These are phyloP conservation scores for Typhlichthys eigenmanni DNA, from an alignment of 2,797 vertebrate species.

Conservation along the genomic window DNA sequence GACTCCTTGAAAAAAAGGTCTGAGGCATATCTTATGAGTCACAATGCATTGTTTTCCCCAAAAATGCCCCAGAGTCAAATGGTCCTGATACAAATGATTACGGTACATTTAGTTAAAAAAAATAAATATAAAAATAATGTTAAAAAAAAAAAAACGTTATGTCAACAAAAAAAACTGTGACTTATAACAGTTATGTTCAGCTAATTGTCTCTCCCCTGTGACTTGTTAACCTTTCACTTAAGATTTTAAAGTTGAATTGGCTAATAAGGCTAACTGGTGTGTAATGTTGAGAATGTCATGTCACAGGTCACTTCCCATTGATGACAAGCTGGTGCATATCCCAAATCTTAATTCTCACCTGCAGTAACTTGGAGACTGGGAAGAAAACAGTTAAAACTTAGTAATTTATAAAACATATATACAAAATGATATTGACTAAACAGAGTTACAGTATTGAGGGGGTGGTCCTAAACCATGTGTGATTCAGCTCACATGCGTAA, in stretches of 20 bases:
- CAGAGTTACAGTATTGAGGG: conserved; percentile 30
- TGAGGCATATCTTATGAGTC: conserved; percentile 16
- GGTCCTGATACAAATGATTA: background rate
- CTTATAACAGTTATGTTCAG: background rate
- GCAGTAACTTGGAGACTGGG: background rate
- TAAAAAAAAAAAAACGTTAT: no score
- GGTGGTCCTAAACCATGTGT: conserved; percentile 44
- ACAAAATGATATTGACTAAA: conserved; percentile 32
- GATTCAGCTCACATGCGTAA: conserved; percentile 53
- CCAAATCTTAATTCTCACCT: conserved; percentile 10
- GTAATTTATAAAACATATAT: conserved; percentile 35
- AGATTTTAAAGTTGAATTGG: no score
- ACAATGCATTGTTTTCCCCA: conserved; percentile 1
- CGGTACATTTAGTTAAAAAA: background rate
- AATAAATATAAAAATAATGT: no score
- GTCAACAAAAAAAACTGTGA: background rate
- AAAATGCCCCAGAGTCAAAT: background rate
- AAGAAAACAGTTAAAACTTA: conserved; percentile 7
- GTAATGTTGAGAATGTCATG: no score
- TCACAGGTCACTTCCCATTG: conserved; percentile 6
- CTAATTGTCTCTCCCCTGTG: background rate
- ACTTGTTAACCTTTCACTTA: background rate
- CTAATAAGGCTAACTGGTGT: no score
- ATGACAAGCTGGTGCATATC: background rate
- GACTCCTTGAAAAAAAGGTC: conserved; percentile 31